These are phyloP conservation scores for Illadopsis cleaveri DNA, from an alignment of 2,113 vertebrate species.

Conservation along the genomic window DNA sequence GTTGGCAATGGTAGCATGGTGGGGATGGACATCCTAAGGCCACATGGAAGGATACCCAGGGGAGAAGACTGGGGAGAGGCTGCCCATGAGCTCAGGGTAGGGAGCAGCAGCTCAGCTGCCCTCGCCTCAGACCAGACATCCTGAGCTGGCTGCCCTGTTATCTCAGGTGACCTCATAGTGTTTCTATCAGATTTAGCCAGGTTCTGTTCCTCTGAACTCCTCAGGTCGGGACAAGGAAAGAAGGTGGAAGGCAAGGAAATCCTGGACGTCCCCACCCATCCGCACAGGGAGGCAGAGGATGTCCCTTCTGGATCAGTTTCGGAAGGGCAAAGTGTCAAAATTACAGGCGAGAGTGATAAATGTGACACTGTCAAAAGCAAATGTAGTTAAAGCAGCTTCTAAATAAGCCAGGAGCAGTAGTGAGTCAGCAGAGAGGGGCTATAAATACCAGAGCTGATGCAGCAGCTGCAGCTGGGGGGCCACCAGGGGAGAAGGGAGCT, in stretches of 20 bases:
- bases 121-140: rapidly evolving
- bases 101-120: not conserved
- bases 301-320: not conserved
- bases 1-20: rapidly evolving
- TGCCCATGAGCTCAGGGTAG: not conserved
- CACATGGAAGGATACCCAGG: rapidly evolving
- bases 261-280: rapidly evolving
- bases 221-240: not conserved
- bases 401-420: not conserved
- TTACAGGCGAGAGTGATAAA: not conserved
- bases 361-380: not conserved
- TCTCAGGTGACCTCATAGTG: not conserved
- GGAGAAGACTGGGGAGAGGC: not conserved
- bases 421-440: not conserved
- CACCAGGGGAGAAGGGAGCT: not conserved
- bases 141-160: not conserved
- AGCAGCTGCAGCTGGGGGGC: not conserved
- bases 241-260: not conserved
- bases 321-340: not conserved
- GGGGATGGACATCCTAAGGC: not conserved
- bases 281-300: rapidly evolving
- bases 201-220: not conserved
- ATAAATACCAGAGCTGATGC: not conserved
- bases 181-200: not conserved
- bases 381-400: not conserved